Conservation (phyloP, 2,888 invertebrate genomes). For the Boloria selene region DNA sequence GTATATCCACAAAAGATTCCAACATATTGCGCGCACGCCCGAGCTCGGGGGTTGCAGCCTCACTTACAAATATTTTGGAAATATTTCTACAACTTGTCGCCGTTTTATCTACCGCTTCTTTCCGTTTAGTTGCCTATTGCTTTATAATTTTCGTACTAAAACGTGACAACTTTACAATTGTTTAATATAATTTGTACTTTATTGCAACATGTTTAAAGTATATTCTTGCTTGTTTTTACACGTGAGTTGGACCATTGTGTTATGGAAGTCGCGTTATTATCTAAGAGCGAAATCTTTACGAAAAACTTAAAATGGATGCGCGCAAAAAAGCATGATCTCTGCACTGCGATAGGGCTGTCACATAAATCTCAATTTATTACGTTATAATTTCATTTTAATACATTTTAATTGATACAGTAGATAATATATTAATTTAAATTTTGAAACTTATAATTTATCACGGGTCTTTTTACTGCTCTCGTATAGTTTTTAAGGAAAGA, state of each 20-base stretch:
- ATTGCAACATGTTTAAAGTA: not conserved
- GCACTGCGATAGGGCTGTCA: slow-evolving; percentile 62
- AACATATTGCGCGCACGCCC: slow-evolving; percentile 44
- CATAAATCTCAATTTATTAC: slow-evolving; percentile 45
- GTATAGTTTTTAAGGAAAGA: too few species aligned
- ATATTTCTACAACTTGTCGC: slow-evolving; percentile 81
- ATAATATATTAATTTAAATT: slow-evolving; percentile 20
- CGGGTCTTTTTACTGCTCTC: too few species aligned
- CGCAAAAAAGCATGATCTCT: slow-evolving; percentile 69
- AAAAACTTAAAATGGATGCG: slow-evolving; percentile 74
- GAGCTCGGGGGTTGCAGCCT: slow-evolving; percentile 61
- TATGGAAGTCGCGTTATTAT: slow-evolving; percentile 58
- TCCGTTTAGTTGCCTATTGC: slow-evolving; percentile 76
- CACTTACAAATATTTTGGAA: slow-evolving; percentile 81
- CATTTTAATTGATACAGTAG: slow-evolving; percentile 33
- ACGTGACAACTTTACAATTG: not conserved
- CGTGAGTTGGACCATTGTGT: slow-evolving; percentile 39
- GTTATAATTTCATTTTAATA: slow-evolving; percentile 43
- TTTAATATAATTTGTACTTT: slow-evolving; percentile 36
- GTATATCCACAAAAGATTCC: slow-evolving; percentile 21
- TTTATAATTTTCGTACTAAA: slow-evolving; percentile 37
- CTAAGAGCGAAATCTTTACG: slow-evolving; percentile 75
- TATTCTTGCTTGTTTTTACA: slow-evolving; percentile 27
- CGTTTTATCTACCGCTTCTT: slow-evolving; percentile 80
- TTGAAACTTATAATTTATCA: not conserved